Evolutionary conservation across 2,888 invertebrate genomes (phyloP), one percentile per base, ranked within the genome.

Genomic region (Rhogogaster chlorosoma): DNA sequence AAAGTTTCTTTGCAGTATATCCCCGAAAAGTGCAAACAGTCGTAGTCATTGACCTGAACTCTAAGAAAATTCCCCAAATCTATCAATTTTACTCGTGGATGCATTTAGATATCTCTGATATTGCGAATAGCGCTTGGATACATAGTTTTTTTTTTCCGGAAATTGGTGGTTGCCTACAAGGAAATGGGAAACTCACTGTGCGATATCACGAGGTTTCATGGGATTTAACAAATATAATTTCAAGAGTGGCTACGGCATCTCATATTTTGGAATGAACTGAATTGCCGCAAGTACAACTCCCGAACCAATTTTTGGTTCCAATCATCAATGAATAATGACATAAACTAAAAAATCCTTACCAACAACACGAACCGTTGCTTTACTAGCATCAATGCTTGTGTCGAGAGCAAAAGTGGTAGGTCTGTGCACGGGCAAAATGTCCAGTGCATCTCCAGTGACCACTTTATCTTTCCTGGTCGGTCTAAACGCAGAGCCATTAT

Each of bases 361-460:
- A 87, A 93, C 94, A 73, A 95, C 93, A 82, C 92, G 94, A 85
- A 95, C 94, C 84, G 93, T 93, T 70, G 95, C 93, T 89, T 95
- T 95, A 82, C 91, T 93, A 49, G 93, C 91, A 87, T 94, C 94
- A 49, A 93, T 88, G 83, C 88, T 91, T 36, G 93, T 89, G 88
- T 94, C 95, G 57, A 96, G 93, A 85, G 94, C 94, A 89, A 96
- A 95, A 32, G 94, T 93, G 0, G 96, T 95, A 5, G 95, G 94
- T 84, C 94, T 94, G 89, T 95, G 95, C 53, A 96, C 94, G 7
- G 95, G 95, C 45, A 95, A 94, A 82, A 95, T 94, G 84, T 95
- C 94, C 26, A 96, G 93, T 0, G 96, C 96, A 86, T 95, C 95
- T 9, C 96, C 96, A 87, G 94, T 94, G 9, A 95, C 95, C 71